A percentile compares a stretch with the other conserved stretches of the same genome.
Conservation (phyloP, 2,888 invertebrate genomes). For the Siphonodentalium dalli region DNA sequence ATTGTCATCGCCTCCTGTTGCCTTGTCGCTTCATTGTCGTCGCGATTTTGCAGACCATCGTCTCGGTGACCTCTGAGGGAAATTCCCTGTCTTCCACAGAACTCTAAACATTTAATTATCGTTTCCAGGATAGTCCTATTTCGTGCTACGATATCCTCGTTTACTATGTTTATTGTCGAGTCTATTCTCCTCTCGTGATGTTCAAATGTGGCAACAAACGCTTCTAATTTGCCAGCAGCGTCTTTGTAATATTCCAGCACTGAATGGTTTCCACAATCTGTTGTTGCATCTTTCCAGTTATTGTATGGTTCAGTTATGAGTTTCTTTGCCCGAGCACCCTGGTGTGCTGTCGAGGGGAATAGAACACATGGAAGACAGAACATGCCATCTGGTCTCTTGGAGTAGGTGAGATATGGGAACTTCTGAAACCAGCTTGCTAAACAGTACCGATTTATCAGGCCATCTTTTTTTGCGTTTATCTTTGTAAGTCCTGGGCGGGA, state of each 20-base stretch:
- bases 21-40: too few relatives aligned
- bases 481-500: conserved; percentile 4
- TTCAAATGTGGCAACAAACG: conserved; percentile 8
- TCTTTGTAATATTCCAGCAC: conserved; percentile 9
- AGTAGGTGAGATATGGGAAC: conserved; percentile 4
- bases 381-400: conserved; percentile 1
- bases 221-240: conserved; percentile 10
- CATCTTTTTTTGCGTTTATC: conserved; percentile 11
- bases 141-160: background rate
- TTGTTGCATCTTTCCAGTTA: conserved; percentile 29
- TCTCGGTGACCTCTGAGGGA: conserved; percentile 20
- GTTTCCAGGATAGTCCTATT: conserved; percentile 18
- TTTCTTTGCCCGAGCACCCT: conserved; percentile 17
- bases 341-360: conserved; percentile 21
- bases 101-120: conserved; percentile 12
- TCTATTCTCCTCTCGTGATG: conserved; percentile 12
- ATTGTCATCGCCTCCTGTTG: too few relatives aligned
- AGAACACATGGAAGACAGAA: conserved; percentile 13
- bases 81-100: conserved; percentile 17
- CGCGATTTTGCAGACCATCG: conserved; percentile 8
- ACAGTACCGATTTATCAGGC: conserved; percentile 8
- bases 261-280: conserved; percentile 19
- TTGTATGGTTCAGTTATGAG: conserved; percentile 19
- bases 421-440: conserved; percentile 2
- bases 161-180: background rate